A percentile compares a stretch with the other conserved stretches of the same genome.
Conservation (phyloP, 2,888 invertebrate species). For the Coleophora flavipennella region DNA sequence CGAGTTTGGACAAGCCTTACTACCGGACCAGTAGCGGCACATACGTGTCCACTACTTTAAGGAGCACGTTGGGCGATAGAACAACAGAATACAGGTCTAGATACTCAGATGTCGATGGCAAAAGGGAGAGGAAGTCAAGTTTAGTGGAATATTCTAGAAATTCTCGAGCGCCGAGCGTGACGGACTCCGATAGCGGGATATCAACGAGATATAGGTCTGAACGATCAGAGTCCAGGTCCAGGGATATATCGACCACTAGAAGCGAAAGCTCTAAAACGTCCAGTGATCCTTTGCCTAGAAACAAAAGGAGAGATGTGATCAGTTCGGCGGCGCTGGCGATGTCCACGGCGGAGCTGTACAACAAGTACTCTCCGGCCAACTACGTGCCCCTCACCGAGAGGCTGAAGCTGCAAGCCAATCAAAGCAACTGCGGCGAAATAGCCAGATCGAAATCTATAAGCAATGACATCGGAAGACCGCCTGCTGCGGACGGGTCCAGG, state of each 20-base stretch:
- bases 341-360: constrained; percentile 78
- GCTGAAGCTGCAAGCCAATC: constrained; percentile 39
- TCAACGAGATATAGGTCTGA: constrained; percentile 51
- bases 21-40: constrained; percentile 58
- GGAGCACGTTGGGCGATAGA: constrained; percentile 43
- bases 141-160: constrained; percentile 48
- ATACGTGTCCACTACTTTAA: constrained; percentile 44
- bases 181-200: constrained; percentile 61
- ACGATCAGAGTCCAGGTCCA: constrained; percentile 66
- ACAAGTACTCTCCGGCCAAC: constrained; percentile 82
- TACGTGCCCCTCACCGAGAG: constrained; percentile 76
- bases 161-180: constrained; percentile 56
- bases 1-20: constrained; percentile 70
- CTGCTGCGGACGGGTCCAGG: constrained; percentile 45
- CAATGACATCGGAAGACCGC: constrained; percentile 71
- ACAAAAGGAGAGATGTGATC: constrained; percentile 45
- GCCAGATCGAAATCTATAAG: constrained; percentile 71
- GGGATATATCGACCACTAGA: constrained; percentile 68
- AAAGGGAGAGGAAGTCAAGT: constrained; percentile 51
- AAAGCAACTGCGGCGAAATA: constrained; percentile 48
- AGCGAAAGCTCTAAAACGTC: constrained; percentile 67
- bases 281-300: constrained; percentile 47
- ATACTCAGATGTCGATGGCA: constrained; percentile 55
- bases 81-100: constrained; percentile 52
- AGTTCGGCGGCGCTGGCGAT: constrained; percentile 67